Evolutionary conservation across 2,113 vertebrate species (phyloP).

Genomic region (Ictalurus furcatus): DNA sequence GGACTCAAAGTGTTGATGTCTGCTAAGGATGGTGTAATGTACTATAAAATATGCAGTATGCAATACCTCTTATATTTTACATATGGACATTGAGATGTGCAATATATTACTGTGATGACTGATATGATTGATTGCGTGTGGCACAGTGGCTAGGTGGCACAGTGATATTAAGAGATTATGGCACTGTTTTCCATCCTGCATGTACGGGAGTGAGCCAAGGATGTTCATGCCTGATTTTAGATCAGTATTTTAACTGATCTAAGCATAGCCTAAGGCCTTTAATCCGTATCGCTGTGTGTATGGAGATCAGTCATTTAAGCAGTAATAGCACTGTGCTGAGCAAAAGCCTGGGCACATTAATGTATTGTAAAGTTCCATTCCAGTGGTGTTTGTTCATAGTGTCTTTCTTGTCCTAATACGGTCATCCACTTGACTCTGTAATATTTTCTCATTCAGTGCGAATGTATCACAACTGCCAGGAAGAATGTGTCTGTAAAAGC

Average conservation of each 20-base stretch:
- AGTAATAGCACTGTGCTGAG: slow-evolving; percentile 23
- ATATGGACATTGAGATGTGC: slow-evolving; percentile 55
- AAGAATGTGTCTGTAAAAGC: not conserved
- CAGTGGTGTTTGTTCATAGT: not conserved
- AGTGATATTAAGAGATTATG: not conserved
- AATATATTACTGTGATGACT: slow-evolving; percentile 24
- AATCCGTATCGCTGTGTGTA: not conserved
- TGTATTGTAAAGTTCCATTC: slow-evolving; percentile 18
- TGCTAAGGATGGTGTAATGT: slow-evolving; percentile 46
- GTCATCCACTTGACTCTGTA: not conserved
- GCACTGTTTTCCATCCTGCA: not conserved
- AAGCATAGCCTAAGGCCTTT: not conserved
- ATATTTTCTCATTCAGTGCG: slow-evolving; percentile 8
- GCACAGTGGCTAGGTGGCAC: not conserved
- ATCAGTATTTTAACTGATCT: slow-evolving; percentile 1
- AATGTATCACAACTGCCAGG: slow-evolving; percentile 23
- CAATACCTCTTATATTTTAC: slow-evolving; percentile 62
- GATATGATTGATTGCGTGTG: not conserved
- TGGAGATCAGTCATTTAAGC: not conserved
- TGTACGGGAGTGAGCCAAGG: not conserved
- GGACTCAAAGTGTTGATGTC: not conserved
- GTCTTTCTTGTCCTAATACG: slow-evolving; percentile 6
- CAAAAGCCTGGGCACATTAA: not conserved
- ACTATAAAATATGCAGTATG: slow-evolving; percentile 63
- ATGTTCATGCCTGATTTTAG: not conserved